Percentiles rank a stretch among this genome's conserved stretches.
These are phyloP conservation scores for Lates calcarifer DNA, from an alignment of 2,113 vertebrate genomes.

Conservation along the genomic window DNA sequence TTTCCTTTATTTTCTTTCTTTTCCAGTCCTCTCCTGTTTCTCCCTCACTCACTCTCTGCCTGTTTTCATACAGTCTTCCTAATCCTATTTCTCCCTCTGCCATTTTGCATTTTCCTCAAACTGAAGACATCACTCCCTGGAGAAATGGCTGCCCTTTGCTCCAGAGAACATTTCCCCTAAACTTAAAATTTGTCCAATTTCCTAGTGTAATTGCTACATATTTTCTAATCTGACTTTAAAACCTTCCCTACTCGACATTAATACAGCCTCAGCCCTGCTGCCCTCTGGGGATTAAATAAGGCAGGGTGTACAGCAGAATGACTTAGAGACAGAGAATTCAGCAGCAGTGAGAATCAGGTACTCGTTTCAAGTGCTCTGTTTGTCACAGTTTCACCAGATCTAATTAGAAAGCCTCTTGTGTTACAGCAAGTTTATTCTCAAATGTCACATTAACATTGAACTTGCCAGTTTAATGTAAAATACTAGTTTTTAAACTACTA, in stretches of 20 bases:
- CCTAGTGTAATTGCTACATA: constrained; percentile 33
- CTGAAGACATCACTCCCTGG: background rate
- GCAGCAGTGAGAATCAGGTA: constrained; percentile 21
- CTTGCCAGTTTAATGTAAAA: background rate
- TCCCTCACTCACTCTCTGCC: constrained; percentile 4
- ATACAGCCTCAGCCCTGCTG: constrained; percentile 35
- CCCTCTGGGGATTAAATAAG: constrained; percentile 45
- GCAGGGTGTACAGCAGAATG: background rate
- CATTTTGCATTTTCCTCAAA: constrained; percentile 42
- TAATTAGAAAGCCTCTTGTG: constrained; percentile 39
- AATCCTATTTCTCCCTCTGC: constrained; percentile 31
- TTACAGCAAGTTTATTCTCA: constrained; percentile 34
- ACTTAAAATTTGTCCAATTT: constrained; percentile 29
- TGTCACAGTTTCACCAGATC: constrained; percentile 32
- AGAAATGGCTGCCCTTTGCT: constrained; percentile 33
- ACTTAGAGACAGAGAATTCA: constrained; percentile 18
- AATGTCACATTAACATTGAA: constrained; percentile 38
- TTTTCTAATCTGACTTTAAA: constrained; percentile 67
- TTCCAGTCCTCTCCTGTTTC: constrained; percentile 6
- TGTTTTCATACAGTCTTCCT: background rate
- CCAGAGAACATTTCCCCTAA: background rate
- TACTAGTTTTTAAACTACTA: background rate
- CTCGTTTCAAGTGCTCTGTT: constrained; percentile 14
- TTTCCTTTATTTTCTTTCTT: constrained; percentile 14
- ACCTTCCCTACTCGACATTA: constrained; percentile 41